These are phyloP conservation scores for Acleris laterana DNA, from an alignment of 2,888 invertebrate species.

Conservation along the genomic window DNA sequence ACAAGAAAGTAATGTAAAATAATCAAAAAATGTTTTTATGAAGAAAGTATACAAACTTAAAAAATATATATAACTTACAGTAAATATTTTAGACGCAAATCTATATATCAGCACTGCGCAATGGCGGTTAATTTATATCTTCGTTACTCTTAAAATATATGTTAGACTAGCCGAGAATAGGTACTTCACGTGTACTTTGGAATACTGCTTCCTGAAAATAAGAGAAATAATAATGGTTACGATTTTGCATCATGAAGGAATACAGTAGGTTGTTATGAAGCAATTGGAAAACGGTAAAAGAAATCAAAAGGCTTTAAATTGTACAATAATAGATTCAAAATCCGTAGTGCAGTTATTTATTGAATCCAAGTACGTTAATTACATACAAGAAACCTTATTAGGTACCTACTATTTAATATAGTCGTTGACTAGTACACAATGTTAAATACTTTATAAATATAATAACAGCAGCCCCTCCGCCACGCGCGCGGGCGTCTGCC, in stretches of 20 bases:
- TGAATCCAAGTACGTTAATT: conserved; percentile 76
- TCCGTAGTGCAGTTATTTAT: conserved; percentile 77
- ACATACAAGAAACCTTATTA: conserved; percentile 71
- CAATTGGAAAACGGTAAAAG: not conserved
- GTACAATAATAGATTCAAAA: conserved; percentile 56
- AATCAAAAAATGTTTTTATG: conserved; percentile 52
- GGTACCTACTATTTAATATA: conserved; percentile 55
- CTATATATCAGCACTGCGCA: conserved; percentile 58
- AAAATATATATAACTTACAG: conserved; percentile 47
- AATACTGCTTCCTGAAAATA: conserved; percentile 82
- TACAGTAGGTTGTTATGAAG: no score
- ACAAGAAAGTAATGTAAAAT: conserved; percentile 40
- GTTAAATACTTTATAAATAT: conserved; percentile 41
- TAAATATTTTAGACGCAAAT: conserved; percentile 69
- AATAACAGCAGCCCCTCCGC: conserved; percentile 34
- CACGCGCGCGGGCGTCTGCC: not conserved
- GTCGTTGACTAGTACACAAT: conserved; percentile 73
- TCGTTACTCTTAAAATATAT: conserved; percentile 77
- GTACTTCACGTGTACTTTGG: conserved; percentile 83
- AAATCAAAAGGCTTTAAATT: conserved; percentile 2
- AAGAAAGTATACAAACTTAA: conserved; percentile 47
- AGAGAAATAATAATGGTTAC: conserved; percentile 54
- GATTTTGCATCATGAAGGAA: conserved; percentile 19
- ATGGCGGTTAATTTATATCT: conserved; percentile 73
- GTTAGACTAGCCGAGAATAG: conserved; percentile 70